Evolutionary conservation across 1,140 invertebrate genomes (phyloP), one percentile per base, ranked within the genome.

Genomic region (Belonocnema kinseyi): DNA sequence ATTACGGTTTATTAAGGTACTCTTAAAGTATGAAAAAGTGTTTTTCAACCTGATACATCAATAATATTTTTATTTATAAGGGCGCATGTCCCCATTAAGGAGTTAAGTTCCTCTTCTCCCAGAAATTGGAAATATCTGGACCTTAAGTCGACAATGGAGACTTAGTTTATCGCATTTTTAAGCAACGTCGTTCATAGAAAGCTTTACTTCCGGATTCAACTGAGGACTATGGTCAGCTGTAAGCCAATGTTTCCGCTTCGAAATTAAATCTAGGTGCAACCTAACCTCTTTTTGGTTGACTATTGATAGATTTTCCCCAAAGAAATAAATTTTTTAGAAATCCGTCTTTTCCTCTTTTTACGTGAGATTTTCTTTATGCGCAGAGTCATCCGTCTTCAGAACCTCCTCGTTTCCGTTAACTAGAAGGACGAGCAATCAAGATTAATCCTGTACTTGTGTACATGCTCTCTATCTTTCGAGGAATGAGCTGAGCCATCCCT

Each of bases 391-490:
- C 26, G 26, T 33, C 26, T 33, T 33, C 5, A 4, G 5, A 0
- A 33, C 26, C 26, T 33, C 4, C 26, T 33, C 3, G 26, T 33
- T 33, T 33, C 5, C 26, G 26, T 33, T 33, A 33, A 5, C 26
- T 33, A 33, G 26, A 33, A 33, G 3, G 4, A 33, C 5, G 4
- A 33, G 5, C 2, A 33, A 26, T 16, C 56, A 33, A 21, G 56
- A 26, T 61, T 61, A 61, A 26, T 26, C 56, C 56, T 61, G 56
- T 61, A 33, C 21, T 61, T 26, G 26, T 61, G 19, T 13, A 61
- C 56, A 61, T 21, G 10, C 56, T 33, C 26, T 3, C 3, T 4
- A 33, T 33, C 26, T 33, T 33, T 33, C 0, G 2, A 33, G 0
- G 26, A 33, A 33, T 33, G 2, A 33, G 26, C 26, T 33, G 26